Percentiles rank a stretch among this genome's conserved stretches.
These are phyloP conservation scores for Synergus gifuensis DNA, from an alignment of 2,888 invertebrate genomes.

Conservation along the genomic window DNA sequence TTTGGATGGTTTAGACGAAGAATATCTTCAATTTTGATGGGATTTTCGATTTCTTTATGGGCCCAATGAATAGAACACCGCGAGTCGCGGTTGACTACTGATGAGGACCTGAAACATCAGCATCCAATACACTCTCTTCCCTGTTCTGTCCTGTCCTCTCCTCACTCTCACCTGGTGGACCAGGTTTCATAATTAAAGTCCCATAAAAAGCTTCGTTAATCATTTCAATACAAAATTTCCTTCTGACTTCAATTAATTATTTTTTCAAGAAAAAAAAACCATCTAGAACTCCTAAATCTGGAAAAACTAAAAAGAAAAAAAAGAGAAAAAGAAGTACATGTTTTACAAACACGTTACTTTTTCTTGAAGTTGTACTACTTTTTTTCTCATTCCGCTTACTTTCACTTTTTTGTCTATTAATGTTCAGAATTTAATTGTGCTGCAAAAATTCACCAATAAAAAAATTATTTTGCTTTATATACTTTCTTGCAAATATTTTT, in stretches of 20 bases:
- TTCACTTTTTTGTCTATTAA: conserved; percentile 23
- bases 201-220: background rate
- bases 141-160: conserved; percentile 53
- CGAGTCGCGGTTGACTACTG: conserved; percentile 73
- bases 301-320: background rate
- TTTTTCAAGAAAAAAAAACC: background rate
- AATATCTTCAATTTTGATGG: background rate
- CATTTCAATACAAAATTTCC: background rate
- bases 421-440: background rate
- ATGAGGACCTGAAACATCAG: conserved; percentile 73
- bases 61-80: conserved; percentile 61
- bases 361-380: conserved; percentile 3
- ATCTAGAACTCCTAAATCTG: background rate
- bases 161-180: conserved; percentile 58
- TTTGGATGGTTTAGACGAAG: background rate
- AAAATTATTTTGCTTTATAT: background rate
- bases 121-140: conserved; percentile 65
- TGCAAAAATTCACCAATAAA: background rate
- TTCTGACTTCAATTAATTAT: background rate
- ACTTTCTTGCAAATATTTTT: background rate
- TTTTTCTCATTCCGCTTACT: conserved; percentile 26
- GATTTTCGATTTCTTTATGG: conserved; percentile 27
- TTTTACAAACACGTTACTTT: conserved; percentile 16
- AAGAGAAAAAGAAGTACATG: background rate
- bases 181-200: conserved; percentile 29